Conservation (phyloP, 2,888 invertebrate species). For the Mayetiola destructor region DNA sequence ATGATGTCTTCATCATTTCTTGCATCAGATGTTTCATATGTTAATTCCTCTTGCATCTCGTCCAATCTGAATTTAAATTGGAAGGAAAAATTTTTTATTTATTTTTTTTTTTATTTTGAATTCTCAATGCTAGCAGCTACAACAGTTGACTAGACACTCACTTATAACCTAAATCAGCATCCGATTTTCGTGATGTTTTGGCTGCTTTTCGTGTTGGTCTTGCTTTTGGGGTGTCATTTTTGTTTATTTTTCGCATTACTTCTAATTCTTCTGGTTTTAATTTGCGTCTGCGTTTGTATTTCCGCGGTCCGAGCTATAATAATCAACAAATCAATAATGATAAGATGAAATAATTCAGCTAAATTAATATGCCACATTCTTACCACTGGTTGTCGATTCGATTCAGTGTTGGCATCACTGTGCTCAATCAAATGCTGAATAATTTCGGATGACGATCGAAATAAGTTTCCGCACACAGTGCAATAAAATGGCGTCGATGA, state of each 20-base stretch:
- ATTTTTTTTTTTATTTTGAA: background rate
- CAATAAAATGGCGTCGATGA: constrained; percentile 53
- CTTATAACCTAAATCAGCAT: background rate
- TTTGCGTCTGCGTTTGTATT: constrained; percentile 67
- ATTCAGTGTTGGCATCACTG: constrained; percentile 71
- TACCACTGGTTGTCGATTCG: constrained; percentile 59
- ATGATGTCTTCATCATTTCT: background rate
- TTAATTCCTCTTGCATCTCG: background rate
- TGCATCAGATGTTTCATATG: background rate
- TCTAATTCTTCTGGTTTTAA: constrained; percentile 49
- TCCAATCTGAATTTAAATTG: background rate
- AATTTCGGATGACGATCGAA: constrained; percentile 56
- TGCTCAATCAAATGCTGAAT: constrained; percentile 73
- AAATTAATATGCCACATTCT: constrained; percentile 20
- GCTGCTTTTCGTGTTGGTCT: background rate
- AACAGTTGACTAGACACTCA: background rate
- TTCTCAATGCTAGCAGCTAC: background rate
- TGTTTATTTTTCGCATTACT: constrained; percentile 22
- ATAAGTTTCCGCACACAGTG: constrained; percentile 57
- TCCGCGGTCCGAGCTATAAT: constrained; percentile 51
- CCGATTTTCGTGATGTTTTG: background rate
- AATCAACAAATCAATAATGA: background rate
- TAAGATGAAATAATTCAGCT: background rate
- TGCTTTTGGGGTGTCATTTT: background rate
- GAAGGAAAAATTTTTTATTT: background rate